Evolutionary conservation across 2,797 vertebrate genomes (phyloP).

Genomic region (Phataginus tricuspis): DNA sequence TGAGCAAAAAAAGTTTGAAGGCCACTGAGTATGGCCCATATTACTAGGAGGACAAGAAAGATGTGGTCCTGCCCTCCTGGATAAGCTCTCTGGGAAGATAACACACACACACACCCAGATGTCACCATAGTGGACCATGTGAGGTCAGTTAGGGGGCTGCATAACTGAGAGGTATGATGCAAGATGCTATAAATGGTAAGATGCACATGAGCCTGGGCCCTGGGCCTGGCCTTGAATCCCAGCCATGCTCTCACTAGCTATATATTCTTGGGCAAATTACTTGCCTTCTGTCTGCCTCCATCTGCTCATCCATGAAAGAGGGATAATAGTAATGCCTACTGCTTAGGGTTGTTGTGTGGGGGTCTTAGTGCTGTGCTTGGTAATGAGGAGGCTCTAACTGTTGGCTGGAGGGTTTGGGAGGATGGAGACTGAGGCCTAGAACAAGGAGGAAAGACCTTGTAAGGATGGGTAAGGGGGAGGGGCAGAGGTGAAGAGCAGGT

Average conservation of each 20-base stretch:
- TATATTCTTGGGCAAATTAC: background rate
- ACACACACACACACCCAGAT: too few species aligned
- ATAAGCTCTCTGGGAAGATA: background rate
- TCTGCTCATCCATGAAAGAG: background rate
- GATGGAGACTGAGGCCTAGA: background rate
- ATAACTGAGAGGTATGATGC: too few species aligned
- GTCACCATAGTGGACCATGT: background rate
- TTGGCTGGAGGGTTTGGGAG: background rate
- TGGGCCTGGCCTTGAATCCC: background rate
- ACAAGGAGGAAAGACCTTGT: background rate
- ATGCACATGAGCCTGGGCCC: rapidly evolving
- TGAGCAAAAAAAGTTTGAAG: background rate
- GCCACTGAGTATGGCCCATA: background rate
- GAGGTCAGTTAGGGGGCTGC: background rate
- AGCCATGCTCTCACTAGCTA: background rate
- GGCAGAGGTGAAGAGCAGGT: background rate
- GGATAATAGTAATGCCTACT: background rate
- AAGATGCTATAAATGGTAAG: too few species aligned
- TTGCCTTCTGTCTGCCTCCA: background rate
- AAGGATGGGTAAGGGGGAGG: background rate
- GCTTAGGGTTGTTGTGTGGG: background rate
- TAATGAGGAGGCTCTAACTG: background rate
- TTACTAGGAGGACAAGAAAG: background rate
- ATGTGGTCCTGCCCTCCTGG: background rate
- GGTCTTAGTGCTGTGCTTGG: too few species aligned